Evolutionary conservation across 2,797 vertebrate genomes (phyloP), one percentile per base, ranked within the genome.

Genomic region (Poeciliopsis presidionis): DNA sequence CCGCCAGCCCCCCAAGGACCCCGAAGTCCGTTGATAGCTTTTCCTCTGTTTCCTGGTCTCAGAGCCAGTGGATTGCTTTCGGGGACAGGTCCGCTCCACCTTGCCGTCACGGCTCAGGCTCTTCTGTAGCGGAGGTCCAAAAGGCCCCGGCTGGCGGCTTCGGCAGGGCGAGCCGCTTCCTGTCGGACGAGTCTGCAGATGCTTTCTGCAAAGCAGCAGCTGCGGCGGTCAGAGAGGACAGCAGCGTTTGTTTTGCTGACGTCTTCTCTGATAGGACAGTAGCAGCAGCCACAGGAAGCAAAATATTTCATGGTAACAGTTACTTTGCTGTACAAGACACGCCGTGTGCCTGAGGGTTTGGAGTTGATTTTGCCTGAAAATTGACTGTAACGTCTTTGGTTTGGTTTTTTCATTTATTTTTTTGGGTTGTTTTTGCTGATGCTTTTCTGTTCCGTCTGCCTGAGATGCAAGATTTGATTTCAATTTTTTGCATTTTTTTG

Each of bases 61-160:
- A 95, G 80, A 96, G 91, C 93, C 95, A 96, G 86, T 97, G 96
- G 95, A 95, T 96, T 67, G 96, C 95, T 84, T 97, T 97, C 93
- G 93, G 92, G 72, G 95, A 96, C 86, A 90, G 93, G 78, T 90
- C 93, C 61, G 82, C 92, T 76, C 90, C 84, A 30, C 75, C 92
- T 74, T 93, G 82, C 77, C 84, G 41, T 28, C 91, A 55, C 61
- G 82, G 81, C 55, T 75, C 90, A n/a, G 86, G 89, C 87, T 49
- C 73, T 0, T 79, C 90, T 7, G 88, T 59, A 73, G 94, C 94
- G 87, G 93, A 94, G 28, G 86, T 86, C 78, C 91, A 91, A 57
- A 93, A 89, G 90, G 89, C 84, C n/a, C 91, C 75, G 84, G 92
- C 93, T 63, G 72, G 73, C 47, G 71, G 73, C 49, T 45, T 73